These are phyloP conservation scores for Graphium colonna DNA, from an alignment of 2,888 invertebrate genomes.

Conservation along the genomic window DNA sequence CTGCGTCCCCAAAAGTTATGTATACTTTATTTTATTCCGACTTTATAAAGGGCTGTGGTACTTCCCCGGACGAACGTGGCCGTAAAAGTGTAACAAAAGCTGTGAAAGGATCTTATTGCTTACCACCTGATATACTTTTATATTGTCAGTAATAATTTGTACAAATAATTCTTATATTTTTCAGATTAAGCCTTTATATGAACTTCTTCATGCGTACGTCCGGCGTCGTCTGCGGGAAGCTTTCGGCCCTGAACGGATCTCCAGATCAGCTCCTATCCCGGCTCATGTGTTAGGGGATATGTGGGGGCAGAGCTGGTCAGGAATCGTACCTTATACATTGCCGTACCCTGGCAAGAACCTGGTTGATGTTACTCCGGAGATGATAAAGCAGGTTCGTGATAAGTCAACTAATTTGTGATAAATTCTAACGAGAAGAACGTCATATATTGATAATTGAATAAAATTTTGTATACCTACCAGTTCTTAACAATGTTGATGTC, in stretches of 20 bases:
- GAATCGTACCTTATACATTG: conserved; percentile 88
- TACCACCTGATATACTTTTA: neutral
- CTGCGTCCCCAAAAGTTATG: too few relatives aligned
- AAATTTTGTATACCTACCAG: too few relatives aligned
- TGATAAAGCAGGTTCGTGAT: conserved; percentile 85
- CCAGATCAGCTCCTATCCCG: conserved; percentile 89
- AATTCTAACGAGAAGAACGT: too few relatives aligned
- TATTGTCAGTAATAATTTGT: neutral
- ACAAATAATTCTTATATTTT: conserved; percentile 22
- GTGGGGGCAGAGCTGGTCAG: conserved; percentile 94
- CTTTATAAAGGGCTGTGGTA: too few relatives aligned
- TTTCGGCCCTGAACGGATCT: conserved; percentile 91
- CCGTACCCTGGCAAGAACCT: conserved; percentile 92
- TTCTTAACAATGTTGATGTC: too few relatives aligned
- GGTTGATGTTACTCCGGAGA: conserved; percentile 90
- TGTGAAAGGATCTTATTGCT: too few relatives aligned
- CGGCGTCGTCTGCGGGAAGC: conserved; percentile 89
- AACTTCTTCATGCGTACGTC: conserved; percentile 93
- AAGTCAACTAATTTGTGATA: too few relatives aligned
- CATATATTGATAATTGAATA: too few relatives aligned
- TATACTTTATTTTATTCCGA: too few relatives aligned
- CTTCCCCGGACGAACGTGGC: too few relatives aligned
- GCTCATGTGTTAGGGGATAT: conserved; percentile 93
- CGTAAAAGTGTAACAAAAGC: too few relatives aligned
- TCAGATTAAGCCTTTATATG: conserved; percentile 90